Evolutionary conservation across 2,113 vertebrate species (phyloP), one percentile per base, ranked within the genome.

Genomic region (Tragelaphus buxtoni): DNA sequence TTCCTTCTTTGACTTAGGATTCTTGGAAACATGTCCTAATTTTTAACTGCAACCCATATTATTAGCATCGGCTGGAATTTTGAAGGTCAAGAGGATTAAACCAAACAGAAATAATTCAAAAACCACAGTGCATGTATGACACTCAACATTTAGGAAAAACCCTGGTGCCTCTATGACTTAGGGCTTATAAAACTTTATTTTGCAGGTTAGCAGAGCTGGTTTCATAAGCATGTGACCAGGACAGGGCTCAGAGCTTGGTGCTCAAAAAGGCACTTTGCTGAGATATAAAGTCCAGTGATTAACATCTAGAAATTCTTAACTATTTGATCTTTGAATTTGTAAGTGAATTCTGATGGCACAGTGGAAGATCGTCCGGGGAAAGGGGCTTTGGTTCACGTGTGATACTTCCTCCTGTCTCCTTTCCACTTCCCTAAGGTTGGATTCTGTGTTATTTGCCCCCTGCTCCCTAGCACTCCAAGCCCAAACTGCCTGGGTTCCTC

Each of bases 1-100:
- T 88, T 61, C 10, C 42, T 95, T 26, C 45, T 86, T 86, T 94
- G 35, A 60, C 28, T 81, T 82, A 18, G 8, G 6, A 84, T 87
- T 51, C 22, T 35, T 90, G 86, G 45, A 96, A 55, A 42, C 47
- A 0, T 35, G 26, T 74, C 55, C 20, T 7, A 56, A 77, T 24
- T 81, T 96, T 92, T 83, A 61, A 61, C 14, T 86, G 26, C 1
- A 63, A 32, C 12, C 24, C 7, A 22, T 24, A 56, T 42, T 53
- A 88, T 61, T 88, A 85, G 14, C 8, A 82, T 49, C 10, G 17
- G 18, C 6, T 69, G 9, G 55, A 65, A 7, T n/a, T 93, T 81
- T 92, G 53, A 35, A 51, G 56, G 32, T 45, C 16, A 56, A 65
- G 9, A 55, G 69, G 42, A 60, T 80, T 30, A 88, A 88, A 63